phyloP scores from a whole-genome alignment of 2,113 vertebrate species.

The Panthera tigris region DNA sequence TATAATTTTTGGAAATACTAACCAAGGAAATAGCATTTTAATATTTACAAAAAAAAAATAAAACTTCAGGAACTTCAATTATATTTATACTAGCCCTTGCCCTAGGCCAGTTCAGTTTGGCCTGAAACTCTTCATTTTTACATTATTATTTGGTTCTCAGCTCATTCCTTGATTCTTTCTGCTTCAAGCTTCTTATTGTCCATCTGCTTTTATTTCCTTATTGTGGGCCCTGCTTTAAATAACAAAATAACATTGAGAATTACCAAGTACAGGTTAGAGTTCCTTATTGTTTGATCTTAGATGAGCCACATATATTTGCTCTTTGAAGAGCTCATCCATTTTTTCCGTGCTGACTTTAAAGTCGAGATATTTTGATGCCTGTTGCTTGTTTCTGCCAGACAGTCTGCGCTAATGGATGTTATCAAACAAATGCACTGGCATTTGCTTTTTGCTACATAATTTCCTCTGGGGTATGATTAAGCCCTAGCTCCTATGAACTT shows the following conservation, averaged over 20 bases:
- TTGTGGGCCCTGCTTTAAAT: not conserved
- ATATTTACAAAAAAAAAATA: not conserved
- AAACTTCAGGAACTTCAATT: not conserved
- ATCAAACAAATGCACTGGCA: constrained; percentile 50
- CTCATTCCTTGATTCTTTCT: not conserved
- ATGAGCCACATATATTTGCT: not conserved
- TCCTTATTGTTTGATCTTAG: not conserved
- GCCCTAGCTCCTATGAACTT: constrained; percentile 2
- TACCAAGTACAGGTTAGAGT: not conserved
- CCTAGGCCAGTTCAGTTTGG: not conserved
- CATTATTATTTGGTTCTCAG: not conserved
- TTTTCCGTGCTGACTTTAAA: constrained; percentile 42
- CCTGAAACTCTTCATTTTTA: not conserved
- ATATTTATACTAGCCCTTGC: not conserved
- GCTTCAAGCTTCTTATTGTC: not conserved
- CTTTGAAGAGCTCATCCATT: not conserved
- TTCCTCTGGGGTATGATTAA: constrained; percentile 53
- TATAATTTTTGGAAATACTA: not conserved
- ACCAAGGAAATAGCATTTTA: not conserved
- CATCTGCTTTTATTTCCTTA: not conserved
- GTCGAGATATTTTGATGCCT: constrained; percentile 3
- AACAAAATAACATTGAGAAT: not conserved
- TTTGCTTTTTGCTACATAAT: constrained; percentile 49
- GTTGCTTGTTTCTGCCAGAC: constrained; percentile 38
- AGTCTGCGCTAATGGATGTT: constrained; percentile 47